These are phyloP conservation scores for Mormyrops boulengeri DNA, from an alignment of 2,797 vertebrate species.

Conservation along the genomic window DNA sequence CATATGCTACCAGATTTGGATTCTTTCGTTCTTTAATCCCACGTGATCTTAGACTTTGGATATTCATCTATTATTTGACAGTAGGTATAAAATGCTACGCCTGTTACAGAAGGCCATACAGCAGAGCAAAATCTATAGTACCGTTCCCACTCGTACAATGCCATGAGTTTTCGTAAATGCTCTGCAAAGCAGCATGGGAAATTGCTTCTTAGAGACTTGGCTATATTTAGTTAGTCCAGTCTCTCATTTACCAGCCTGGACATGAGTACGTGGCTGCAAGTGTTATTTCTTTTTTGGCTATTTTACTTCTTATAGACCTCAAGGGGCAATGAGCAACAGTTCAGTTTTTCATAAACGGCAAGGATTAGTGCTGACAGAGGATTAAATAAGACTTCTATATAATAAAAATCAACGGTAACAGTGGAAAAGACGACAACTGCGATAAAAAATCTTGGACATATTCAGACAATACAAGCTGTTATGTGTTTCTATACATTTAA, in stretches of 20 bases:
- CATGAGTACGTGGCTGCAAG: background rate
- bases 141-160: slow-evolving; percentile 41
- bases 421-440: slow-evolving; percentile 9
- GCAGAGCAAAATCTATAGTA: slow-evolving; percentile 50
- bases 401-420: slow-evolving; percentile 29
- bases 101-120: slow-evolving; percentile 50
- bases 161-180: slow-evolving; percentile 8
- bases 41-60: background rate
- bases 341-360: slow-evolving; percentile 30
- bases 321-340: slow-evolving; percentile 49
- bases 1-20: background rate
- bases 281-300: slow-evolving; percentile 54
- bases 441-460: background rate
- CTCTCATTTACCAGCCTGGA: background rate
- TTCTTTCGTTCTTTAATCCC: background rate
- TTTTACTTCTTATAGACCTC: slow-evolving; percentile 66
- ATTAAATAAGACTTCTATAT: slow-evolving; percentile 27
- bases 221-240: background rate
- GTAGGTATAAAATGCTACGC: slow-evolving; percentile 26
- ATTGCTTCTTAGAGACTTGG: slow-evolving; percentile 43
- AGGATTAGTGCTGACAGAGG: slow-evolving; percentile 23
- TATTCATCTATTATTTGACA: background rate
- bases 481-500: slow-evolving; percentile 13
- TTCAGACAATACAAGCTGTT: slow-evolving; percentile 22
- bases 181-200: slow-evolving; percentile 57